Percentiles rank a stretch among this genome's conserved stretches.
phyloP scores from a whole-genome alignment of 2,797 vertebrate species.

The Chiroxiphia lanceolata region DNA sequence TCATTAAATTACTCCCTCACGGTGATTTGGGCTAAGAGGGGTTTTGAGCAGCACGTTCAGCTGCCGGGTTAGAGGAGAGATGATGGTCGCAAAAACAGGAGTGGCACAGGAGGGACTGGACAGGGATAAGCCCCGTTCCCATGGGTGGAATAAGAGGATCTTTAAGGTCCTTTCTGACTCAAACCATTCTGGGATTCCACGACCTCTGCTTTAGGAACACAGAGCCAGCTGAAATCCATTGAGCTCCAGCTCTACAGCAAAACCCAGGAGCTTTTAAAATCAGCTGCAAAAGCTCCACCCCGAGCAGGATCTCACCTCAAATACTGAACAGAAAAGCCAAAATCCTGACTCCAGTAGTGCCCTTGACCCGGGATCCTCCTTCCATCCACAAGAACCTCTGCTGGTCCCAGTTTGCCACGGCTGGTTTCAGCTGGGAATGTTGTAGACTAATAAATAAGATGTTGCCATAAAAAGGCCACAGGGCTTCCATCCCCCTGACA shows the following conservation, averaged over 20 bases:
- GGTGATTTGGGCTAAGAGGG: background rate
- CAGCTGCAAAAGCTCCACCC: background rate
- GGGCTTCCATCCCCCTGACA: background rate
- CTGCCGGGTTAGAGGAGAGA: background rate
- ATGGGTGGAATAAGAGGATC: background rate
- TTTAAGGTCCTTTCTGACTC: background rate
- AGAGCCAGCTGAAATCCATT: background rate
- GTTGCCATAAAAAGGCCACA: no score
- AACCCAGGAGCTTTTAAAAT: background rate
- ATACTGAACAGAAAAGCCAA: background rate
- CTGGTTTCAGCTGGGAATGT: background rate
- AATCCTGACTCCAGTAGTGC: background rate
- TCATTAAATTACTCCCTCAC: background rate
- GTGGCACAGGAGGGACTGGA: background rate
- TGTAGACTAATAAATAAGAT: no score
- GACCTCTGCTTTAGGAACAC: background rate
- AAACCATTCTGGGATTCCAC: background rate
- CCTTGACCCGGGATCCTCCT: background rate
- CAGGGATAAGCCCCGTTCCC: background rate
- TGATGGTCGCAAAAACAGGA: background rate
- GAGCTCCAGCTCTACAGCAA: background rate
- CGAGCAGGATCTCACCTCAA: background rate
- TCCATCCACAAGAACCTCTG: background rate
- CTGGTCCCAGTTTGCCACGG: background rate
- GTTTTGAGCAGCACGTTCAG: background rate